Conservation (phyloP, 2,888 invertebrate genomes). For the Agonopterix arenella region DNA sequence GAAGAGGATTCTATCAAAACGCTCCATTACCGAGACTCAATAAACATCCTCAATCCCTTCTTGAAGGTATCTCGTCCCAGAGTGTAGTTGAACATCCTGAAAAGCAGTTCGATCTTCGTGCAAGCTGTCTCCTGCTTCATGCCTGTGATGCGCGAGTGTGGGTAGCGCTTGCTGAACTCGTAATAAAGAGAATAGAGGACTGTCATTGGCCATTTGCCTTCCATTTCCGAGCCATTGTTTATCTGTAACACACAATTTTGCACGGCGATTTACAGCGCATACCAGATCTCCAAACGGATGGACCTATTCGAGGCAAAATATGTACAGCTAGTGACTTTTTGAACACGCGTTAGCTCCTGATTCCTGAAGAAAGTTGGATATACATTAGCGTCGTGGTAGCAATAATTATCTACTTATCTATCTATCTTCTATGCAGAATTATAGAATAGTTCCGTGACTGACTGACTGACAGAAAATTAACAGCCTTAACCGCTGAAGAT, state of each 20-base stretch:
- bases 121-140: conserved; percentile 85
- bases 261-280: no score
- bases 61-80: conserved; percentile 86
- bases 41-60: conserved; percentile 82
- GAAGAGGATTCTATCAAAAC: not conserved
- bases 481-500: no score
- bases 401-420: no score
- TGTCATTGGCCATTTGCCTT: conserved; percentile 89
- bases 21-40: conserved; percentile 74
- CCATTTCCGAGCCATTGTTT: conserved; percentile 82
- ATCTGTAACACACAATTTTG: conserved; percentile 61
- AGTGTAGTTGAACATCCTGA: conserved; percentile 93
- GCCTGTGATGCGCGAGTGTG: conserved; percentile 86
- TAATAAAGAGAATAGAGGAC: conserved; percentile 86
- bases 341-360: no score
- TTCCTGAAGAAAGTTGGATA: no score
- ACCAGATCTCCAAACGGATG: no score
- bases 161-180: conserved; percentile 87
- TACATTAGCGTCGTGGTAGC: no score
- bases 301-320: no score
- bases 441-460: no score
- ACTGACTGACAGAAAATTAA: no score
- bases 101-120: conserved; percentile 86
- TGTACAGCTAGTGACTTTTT: no score
- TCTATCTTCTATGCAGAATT: no score